Evolutionary conservation across 1,140 invertebrate genomes (phyloP).

Genomic region (Brachionus asplanchnoidis): DNA sequence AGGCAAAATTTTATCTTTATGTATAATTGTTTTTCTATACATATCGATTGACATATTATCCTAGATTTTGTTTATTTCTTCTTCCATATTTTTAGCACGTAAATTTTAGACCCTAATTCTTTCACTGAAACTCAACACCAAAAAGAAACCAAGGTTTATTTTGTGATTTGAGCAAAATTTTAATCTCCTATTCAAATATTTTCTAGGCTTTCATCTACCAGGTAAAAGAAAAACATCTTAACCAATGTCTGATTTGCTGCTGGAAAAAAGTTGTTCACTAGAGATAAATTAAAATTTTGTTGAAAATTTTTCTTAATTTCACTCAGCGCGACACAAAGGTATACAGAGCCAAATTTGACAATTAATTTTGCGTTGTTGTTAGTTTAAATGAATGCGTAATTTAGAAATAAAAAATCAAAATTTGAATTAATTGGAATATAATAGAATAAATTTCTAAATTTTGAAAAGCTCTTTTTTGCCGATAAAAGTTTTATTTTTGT

Average conservation of each 20-base stretch:
- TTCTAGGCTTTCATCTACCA: not conserved
- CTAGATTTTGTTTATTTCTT: not conserved
- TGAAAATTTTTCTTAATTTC: not conserved
- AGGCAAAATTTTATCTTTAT: not conserved
- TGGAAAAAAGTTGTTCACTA: not conserved
- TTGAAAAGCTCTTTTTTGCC: not conserved
- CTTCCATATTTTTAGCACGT: not conserved
- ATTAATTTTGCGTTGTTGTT: not conserved
- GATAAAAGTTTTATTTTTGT: not conserved
- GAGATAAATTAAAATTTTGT: not conserved
- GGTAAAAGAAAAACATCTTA: not conserved
- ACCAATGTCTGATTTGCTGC: not conserved
- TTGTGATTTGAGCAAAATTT: not conserved
- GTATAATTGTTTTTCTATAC: not conserved
- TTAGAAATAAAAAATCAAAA: not conserved
- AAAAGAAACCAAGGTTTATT: not conserved
- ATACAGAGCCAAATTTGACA: not conserved
- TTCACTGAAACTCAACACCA: not conserved
- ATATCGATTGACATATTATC: constrained; percentile 4
- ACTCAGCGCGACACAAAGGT: not conserved
- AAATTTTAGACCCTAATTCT: constrained; percentile 29
- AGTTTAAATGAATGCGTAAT: not conserved
- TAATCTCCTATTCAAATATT: not conserved
- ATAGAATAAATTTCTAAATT: not conserved
- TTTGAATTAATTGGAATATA: not conserved